Evolutionary conservation across 1,140 invertebrate genomes (phyloP), one percentile per base, ranked within the genome.

Genomic region (Thrips palmi): DNA sequence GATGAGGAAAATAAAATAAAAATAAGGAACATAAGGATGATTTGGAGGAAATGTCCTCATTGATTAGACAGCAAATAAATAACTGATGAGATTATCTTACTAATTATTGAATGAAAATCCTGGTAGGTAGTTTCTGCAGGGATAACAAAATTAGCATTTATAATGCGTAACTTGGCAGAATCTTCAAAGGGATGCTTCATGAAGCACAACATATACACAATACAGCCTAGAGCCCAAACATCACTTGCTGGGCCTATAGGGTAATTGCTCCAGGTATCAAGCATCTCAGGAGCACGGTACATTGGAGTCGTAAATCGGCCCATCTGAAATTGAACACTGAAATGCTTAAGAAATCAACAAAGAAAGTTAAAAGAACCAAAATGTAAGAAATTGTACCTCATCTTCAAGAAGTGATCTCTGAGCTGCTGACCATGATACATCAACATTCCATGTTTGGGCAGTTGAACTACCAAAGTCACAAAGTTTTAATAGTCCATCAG

Each of bases 401-500:
- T 99, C 96, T 64, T 98, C 94, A 10, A 98, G 63, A 51, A 82
- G 68, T 43, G 79, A 80, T 48, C 93, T 69, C 62, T 93, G 81
- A 49, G 86, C 79, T 32, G 84, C 83, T 50, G 77, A 81, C 94
- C 94, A 98, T 24, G 77, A 74, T 17, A 77, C 65, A 54, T 93
- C 82, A 15, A 91, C 88, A 34, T 70, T 52, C 56, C 78, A 82
- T 22, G 78, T 65, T 52, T 88, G 76, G 14, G 73, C 80, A 19
- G 88, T 94, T 1, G 89, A 78, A 50, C 91, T 97, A 1, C 96
- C 96, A 72, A 99, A 98, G 64, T 99, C 96, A 65, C 96, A 98
- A 32, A 99, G 59, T 60, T 98, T 98, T 24, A 98, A 74, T 45
- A 71, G 68, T 43, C 88, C 86, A 51, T 82, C 70, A 41, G 59